Evolutionary conservation across 1,140 invertebrate species (phyloP), one percentile per base, ranked within the genome.

Genomic region (Drosophila punjabiensis): DNA sequence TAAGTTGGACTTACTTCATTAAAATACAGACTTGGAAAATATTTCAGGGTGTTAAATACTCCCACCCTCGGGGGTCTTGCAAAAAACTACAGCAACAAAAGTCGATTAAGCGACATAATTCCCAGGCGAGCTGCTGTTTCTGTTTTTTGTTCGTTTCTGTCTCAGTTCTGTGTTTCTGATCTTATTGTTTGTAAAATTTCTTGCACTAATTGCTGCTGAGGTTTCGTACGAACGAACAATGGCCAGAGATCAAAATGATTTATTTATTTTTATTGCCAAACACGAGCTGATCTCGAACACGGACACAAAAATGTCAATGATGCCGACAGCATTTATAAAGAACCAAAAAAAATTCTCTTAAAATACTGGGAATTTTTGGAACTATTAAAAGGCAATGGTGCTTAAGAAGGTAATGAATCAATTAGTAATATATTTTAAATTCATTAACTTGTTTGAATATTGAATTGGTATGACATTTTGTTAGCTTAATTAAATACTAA

Each of bases 221-320:
- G 58, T 81, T 81, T 74, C 64, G 63, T 69, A 76, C 64, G 56
- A 62, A 39, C 45, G 24, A 62, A 68, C 60, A 77, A 63, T 73
- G 39, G 55, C 39, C 45, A 56, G 32, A 32, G 33, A 35, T 70
- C 60, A 53, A 75, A 75, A 79, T 86, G 82, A 86, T 85, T 75
- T 82, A 86, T 85, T 86, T 60, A 45, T 80, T 80, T 71, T 70
- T 79, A 84, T 83, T 84, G 81, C 65, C 70, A 76, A 71, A 83
- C 76, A 81, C 52, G 48, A 78, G 67, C 30, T 48, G 14, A 53
- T n/a, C 20, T 33, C 48, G 43, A 75, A 65, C 50, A 76, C 50
- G 60, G n/a, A 66, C 48, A 35, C 52, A 63, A 68, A 56, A 66
- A 81, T 76, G 56, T 35, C 59, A 60, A 64, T 53, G 59, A 61